phyloP scores from a whole-genome alignment of 2,113 vertebrate species.

The Dipodomys ordii region DNA sequence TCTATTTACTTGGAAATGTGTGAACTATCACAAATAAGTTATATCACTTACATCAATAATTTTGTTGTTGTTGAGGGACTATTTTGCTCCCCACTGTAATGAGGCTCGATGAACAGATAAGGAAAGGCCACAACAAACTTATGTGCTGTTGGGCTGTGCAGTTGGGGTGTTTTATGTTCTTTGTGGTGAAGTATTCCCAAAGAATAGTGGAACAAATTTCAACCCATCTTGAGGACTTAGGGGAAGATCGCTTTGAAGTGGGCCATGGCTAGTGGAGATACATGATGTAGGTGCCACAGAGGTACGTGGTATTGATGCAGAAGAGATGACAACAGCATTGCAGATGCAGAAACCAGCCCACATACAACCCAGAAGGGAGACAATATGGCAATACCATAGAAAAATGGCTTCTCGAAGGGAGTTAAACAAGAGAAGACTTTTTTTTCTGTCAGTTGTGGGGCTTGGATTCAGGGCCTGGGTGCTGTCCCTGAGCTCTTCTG shows the following conservation, averaged over 20 bases:
- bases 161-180: background rate
- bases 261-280: background rate
- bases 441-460: background rate
- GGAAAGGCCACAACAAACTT: background rate
- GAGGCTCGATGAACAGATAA: background rate
- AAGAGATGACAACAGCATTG: background rate
- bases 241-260: background rate
- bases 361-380: background rate
- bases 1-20: conserved; percentile 30
- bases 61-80: background rate
- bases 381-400: background rate
- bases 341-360: background rate
- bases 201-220: background rate
- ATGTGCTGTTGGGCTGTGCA: rapidly evolving
- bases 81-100: background rate
- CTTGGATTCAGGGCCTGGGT: background rate
- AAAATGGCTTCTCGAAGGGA: background rate
- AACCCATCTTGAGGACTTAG: background rate
- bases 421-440: background rate
- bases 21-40: conserved; percentile 32
- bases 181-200: background rate
- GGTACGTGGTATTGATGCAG: too few relatives aligned
- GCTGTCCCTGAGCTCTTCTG: too few relatives aligned
- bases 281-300: background rate
- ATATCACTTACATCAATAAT: conserved; percentile 19